A percentile compares a stretch with the other conserved stretches of the same genome.
Conservation (phyloP, 35 echinoderm and acorn worm species). For the Lytechinus variegatus region DNA sequence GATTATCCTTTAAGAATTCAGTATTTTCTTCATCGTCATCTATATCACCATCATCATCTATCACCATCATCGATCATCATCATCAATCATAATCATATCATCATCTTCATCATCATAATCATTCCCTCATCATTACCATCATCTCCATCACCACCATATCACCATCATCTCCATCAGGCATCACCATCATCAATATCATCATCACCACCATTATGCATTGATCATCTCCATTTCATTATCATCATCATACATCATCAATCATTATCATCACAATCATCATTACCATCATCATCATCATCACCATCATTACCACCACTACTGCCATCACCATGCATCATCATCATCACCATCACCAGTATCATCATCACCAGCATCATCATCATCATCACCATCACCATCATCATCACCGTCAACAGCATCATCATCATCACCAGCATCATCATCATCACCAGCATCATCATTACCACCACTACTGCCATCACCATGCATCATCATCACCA, state of each 20-base stretch:
- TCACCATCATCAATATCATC: neutral
- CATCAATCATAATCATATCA: neutral
- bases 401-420: neutral
- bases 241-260: neutral
- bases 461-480: too few species aligned
- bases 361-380: neutral
- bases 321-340: neutral
- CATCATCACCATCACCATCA: neutral
- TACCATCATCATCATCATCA: neutral
- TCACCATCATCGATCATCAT: neutral
- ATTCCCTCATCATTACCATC: neutral
- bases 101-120: too few species aligned
- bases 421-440: neutral
- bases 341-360: neutral
- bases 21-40: too few species aligned
- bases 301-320: too few species aligned
- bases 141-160: neutral
- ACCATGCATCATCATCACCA: neutral
- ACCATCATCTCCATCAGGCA: neutral
- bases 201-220: neutral
- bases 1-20: too few species aligned
- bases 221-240: neutral
- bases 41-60: neutral
- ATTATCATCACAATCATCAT: neutral
- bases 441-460: neutral